Percentiles rank a stretch among this genome's conserved stretches.
phyloP scores from a whole-genome alignment of 2,113 vertebrate genomes.

The Sapajus apella region DNA sequence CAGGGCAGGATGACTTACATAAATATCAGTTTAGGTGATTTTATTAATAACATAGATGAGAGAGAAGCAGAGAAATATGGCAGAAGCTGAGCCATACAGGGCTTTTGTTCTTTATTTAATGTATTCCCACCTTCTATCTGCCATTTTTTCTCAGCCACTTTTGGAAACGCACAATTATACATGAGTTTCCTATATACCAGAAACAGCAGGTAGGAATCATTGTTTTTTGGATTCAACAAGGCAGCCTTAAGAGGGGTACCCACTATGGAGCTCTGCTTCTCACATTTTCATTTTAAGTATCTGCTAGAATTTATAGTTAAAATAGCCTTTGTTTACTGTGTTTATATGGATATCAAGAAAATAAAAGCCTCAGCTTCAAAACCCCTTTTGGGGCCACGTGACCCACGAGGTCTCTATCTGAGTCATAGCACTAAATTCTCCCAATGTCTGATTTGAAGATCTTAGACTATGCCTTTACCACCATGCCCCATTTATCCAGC shows the following conservation, averaged over 20 bases:
- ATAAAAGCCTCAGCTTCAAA: not conserved
- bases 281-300: not conserved
- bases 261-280: not conserved
- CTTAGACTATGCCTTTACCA: not conserved
- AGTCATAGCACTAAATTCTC: not conserved
- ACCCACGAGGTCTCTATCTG: not conserved
- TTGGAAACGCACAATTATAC: not conserved
- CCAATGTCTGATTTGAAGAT: not conserved
- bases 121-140: not conserved
- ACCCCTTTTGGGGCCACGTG: not conserved
- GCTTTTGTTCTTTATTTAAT: not conserved
- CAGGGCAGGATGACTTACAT: not conserved
- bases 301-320: conserved; percentile 26
- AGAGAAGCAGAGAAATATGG: not conserved
- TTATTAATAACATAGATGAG: not conserved
- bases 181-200: not conserved
- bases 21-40: not conserved
- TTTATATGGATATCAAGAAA: conserved; percentile 32
- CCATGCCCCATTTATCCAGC: not conserved
- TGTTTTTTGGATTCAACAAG: not conserved
- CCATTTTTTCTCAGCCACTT: not conserved
- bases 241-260: not conserved
- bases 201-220: not conserved
- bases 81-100: not conserved
- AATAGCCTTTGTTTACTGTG: not conserved